Evolutionary conservation across 2,888 invertebrate genomes (phyloP), one percentile per base, ranked within the genome.

Genomic region (Apodemia duryi): DNA sequence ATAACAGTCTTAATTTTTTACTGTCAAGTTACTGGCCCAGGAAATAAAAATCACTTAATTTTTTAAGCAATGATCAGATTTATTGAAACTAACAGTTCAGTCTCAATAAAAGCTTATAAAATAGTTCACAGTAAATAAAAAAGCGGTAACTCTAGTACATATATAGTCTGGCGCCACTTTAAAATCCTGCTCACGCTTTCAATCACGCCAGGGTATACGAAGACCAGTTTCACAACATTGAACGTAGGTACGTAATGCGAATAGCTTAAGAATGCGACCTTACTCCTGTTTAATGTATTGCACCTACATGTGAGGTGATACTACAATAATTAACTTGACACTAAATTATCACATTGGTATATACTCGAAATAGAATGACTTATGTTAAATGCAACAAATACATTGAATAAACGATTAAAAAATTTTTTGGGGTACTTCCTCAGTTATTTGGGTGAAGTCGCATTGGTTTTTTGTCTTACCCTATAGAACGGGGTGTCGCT

Each of bases 141-240:
- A 29, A 57, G 57, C 57, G 32, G 29, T 32, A 13, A 11, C 57
- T 13, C 29, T 29, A 57, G 57, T 32, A 32, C 57, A 57, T 57
- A 57, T 29, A 28, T n/a, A 57, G 57, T 57, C 57, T 57, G 32
- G 57, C 57, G 57, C 57, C 57, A 57, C 57, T 57, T 57, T 6
- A 10, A 57, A 57, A 32, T 32, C 28, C 57, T 29, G 57, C 28
- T 57, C 11, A 57, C 57, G 57, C 57, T 57, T 57, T 54, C 54
- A 29, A 54, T 54, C 54, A 54, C 54, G 54, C 54, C 28, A 54
- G 11, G 52, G 54, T 54, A 28, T 46, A 46, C 46, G 13, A 6
- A 54, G 54, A 54, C 54, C 54, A 32, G 54, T 54, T 29, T 54
- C 32, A 54, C 54, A 28, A 29, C 54, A 54, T 54, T n/a, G n/a